Conservation (phyloP, 2,113 vertebrate species). For the Lagopus muta region DNA sequence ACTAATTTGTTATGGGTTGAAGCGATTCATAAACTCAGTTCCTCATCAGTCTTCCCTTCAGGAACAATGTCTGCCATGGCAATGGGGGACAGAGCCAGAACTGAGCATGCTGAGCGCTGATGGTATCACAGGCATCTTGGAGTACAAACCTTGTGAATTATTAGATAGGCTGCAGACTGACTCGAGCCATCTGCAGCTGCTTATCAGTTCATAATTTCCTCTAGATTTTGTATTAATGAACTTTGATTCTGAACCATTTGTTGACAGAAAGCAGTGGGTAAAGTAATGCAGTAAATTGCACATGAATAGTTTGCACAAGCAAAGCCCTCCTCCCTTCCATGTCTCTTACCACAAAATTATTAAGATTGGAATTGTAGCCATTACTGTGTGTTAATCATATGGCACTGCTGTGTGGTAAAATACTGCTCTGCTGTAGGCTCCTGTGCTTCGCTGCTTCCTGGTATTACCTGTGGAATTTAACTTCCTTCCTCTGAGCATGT, state of each 20-base stretch:
- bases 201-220: not conserved
- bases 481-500: not conserved
- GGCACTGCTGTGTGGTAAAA: not conserved
- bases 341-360: not conserved
- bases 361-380: not conserved
- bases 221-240: not conserved
- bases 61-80: not conserved
- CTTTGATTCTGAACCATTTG: not conserved
- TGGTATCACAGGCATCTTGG: not conserved
- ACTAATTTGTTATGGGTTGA: not conserved
- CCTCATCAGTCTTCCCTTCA: not conserved
- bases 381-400: not conserved
- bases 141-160: not conserved
- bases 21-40: not conserved
- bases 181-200: not conserved
- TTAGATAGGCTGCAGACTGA: not conserved
- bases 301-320: not conserved
- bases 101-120: not conserved
- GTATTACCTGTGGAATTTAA: not conserved
- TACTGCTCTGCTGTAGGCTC: not conserved
- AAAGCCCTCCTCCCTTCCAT: not conserved
- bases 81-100: not conserved
- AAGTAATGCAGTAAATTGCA: not conserved
- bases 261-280: not conserved
- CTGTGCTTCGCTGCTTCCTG: not conserved